These are phyloP conservation scores for Copidosoma floridanum DNA, from an alignment of 1,140 invertebrate species.

Conservation along the genomic window DNA sequence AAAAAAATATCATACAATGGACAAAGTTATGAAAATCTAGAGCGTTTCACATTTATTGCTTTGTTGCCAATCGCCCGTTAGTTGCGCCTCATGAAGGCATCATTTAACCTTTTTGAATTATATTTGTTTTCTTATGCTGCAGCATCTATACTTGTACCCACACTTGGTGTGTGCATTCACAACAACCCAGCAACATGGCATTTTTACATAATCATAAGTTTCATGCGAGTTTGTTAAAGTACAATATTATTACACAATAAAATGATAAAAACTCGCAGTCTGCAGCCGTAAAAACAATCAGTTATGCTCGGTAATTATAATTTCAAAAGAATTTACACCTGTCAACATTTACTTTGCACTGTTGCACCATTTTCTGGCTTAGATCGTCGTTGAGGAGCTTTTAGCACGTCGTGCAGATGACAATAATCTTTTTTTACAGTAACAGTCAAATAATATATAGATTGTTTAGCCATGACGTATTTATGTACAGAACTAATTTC, in stretches of 20 bases:
- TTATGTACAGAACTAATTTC: too few relatives aligned
- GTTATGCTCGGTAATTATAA: too few relatives aligned
- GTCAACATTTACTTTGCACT: too few relatives aligned
- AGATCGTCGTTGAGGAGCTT: too few relatives aligned
- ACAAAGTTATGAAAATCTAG: too few relatives aligned
- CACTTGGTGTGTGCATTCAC: conserved; percentile 16
- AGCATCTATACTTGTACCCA: conserved; percentile 24
- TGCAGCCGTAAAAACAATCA: too few relatives aligned
- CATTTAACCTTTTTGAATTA: background rate
- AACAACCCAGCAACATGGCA: background rate
- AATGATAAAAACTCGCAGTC: too few relatives aligned
- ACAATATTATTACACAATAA: too few relatives aligned
- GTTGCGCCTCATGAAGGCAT: conserved; percentile 8
- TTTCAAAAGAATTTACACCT: too few relatives aligned
- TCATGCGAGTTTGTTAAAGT: too few relatives aligned
- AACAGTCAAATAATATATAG: background rate
- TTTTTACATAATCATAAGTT: too few relatives aligned
- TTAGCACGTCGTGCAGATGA: conserved; percentile 12
- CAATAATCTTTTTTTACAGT: background rate
- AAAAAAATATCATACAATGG: conserved; percentile 35
- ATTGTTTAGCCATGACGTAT: background rate
- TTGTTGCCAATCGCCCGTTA: background rate
- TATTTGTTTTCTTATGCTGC: background rate
- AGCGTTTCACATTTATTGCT: conserved; percentile 17
- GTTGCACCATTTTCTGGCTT: too few relatives aligned